Evolutionary conservation across 2,888 invertebrate genomes (phyloP), one percentile per base, ranked within the genome.

Genomic region (Spisula solida): DNA sequence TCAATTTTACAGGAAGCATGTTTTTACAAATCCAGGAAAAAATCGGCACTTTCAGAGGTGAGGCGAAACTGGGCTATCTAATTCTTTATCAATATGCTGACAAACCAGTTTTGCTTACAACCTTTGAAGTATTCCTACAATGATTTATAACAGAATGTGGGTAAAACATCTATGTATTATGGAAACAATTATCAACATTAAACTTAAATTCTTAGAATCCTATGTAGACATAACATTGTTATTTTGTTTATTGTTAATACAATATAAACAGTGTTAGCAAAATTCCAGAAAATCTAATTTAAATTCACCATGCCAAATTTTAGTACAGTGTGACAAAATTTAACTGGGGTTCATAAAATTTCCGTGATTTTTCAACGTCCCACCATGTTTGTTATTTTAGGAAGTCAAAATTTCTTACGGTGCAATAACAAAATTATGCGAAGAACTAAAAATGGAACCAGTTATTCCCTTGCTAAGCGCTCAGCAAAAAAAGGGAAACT

Each of bases 141-240:
- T 25, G 10, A 2, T 25, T 66, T 12, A n/a, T 6, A 66, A 66
- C n/a, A 66, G 12, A 25, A 25, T 25, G 60, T 12, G n/a, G n/a
- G 60, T 25, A 25, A n/a, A 66, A 66, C 20, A 66, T 66, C 1
- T 10, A 66, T 25, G 1, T 25, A n/a, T n/a, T 20, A 66, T 75
- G 75, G 29, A 34, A 75, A 31, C 18, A 75, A 75, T 75, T 75
- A 75, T 75, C 14, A 34, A 75, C 31, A n/a, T 75, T 14, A 75
- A 75, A 31, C 18, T 75, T 75, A 66, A 66, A 66, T 31, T 31
- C 34, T 75, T 14, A 34, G 25, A 66, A 75, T 18, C 16, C 75
- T 75, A 1, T 1, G 31, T 14, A 75, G 75, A 34, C 75, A 75
- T 18, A 75, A 75, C 75, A 75, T 31, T 31, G 18, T 75, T 75